Evolutionary conservation across 2,888 invertebrate species (phyloP).

Genomic region (Ceraclea dissimilis): DNA sequence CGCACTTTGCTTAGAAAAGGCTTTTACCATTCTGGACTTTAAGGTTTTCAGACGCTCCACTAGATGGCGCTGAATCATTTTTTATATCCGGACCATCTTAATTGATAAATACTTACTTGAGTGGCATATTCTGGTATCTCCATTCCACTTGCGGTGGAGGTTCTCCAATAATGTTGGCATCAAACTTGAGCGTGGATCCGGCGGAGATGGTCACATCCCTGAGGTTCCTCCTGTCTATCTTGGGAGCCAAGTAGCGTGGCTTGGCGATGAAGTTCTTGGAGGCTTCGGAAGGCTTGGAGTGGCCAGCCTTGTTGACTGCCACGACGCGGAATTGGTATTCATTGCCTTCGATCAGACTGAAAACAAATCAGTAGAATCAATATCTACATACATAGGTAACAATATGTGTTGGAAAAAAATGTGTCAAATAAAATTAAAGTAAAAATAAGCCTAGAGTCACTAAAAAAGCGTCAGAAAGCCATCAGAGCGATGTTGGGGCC

Average conservation of each 20-base stretch:
- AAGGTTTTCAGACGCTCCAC: too few species aligned
- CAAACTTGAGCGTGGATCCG: constrained; percentile 87
- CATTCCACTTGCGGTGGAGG: constrained; percentile 92
- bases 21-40: too few species aligned
- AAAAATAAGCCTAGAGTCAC: neutral
- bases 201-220: constrained; percentile 86
- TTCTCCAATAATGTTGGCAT: constrained; percentile 89
- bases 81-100: too few species aligned
- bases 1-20: too few species aligned
- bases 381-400: neutral
- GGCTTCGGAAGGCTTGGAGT: constrained; percentile 83
- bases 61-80: too few species aligned
- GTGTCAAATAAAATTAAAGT: neutral
- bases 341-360: constrained; percentile 79
- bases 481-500: too few species aligned
- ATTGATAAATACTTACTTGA: constrained; percentile 51
- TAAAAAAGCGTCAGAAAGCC: too few species aligned
- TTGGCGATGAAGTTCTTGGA: constrained; percentile 81
- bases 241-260: constrained; percentile 85
- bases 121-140: constrained; percentile 77
- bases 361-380: constrained; percentile 7
- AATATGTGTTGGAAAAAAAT: neutral
- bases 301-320: constrained; percentile 92
- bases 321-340: constrained; percentile 95
- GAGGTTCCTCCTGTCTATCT: constrained; percentile 89